Conservation (phyloP, 2,113 vertebrate genomes). For the Campylomormyrus tamandua region DNA sequence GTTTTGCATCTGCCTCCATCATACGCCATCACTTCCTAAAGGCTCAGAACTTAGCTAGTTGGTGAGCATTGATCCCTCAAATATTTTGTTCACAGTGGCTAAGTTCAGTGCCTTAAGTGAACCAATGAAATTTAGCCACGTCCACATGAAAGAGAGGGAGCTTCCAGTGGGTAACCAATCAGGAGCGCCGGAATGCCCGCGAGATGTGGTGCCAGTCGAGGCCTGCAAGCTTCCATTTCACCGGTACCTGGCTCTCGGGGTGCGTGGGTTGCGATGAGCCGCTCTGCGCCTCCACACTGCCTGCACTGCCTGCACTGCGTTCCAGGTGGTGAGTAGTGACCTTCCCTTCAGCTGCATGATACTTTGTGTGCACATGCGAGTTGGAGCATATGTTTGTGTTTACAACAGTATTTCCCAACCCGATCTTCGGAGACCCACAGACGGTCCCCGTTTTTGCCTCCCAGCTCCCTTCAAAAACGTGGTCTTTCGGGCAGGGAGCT, state of each 20-base stretch:
- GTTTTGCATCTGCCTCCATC: neutral
- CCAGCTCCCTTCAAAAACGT: neutral
- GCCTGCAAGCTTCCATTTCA: constrained; percentile 35
- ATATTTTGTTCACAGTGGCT: constrained; percentile 78
- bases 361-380: neutral
- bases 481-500: no score
- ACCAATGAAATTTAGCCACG: constrained; percentile 43
- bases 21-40: constrained; percentile 50
- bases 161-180: neutral
- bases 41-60: constrained; percentile 77
- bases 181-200: constrained; percentile 16
- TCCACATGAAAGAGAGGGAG: neutral
- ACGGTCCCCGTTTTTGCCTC: neutral
- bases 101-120: constrained; percentile 76
- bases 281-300: neutral
- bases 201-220: constrained; percentile 23
- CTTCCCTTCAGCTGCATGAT: neutral
- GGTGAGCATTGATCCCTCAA: constrained; percentile 70
- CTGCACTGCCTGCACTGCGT: neutral
- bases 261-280: constrained; percentile 13
- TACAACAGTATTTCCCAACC: neutral
- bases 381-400: neutral
- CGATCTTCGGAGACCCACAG: neutral
- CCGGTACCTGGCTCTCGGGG: constrained; percentile 7
- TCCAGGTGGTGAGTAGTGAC: neutral